Evolutionary conservation across 2,888 invertebrate species (phyloP).

Genomic region (Microplitis deprimator): DNA sequence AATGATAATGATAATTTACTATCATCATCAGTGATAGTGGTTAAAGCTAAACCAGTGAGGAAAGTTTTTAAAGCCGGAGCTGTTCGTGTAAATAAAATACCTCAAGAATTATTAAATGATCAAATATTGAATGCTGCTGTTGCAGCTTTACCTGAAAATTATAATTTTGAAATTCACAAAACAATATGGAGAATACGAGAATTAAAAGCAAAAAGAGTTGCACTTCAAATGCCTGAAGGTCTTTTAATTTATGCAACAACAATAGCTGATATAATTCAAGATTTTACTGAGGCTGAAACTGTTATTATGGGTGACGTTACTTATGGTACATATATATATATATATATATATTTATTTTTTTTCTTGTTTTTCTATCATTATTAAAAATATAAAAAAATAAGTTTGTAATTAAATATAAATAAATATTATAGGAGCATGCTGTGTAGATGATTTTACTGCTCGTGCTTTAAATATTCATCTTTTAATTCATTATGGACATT

Average conservation of each 20-base stretch:
- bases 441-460: slow-evolving; percentile 97
- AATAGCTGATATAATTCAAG: slow-evolving; percentile 92
- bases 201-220: slow-evolving; percentile 88
- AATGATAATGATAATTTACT: slow-evolving; percentile 55
- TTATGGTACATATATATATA: slow-evolving; percentile 78
- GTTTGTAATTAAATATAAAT: not conserved
- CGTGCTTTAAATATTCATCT: slow-evolving; percentile 90
- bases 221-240: slow-evolving; percentile 97
- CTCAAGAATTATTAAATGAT: slow-evolving; percentile 84
- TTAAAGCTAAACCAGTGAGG: slow-evolving; percentile 84
- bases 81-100: slow-evolving; percentile 84
- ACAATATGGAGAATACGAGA: slow-evolving; percentile 96
- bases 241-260: slow-evolving; percentile 93
- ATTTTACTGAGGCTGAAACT: slow-evolving; percentile 90
- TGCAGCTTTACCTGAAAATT: slow-evolving; percentile 88
- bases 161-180: slow-evolving; percentile 98
- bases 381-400: not conserved
- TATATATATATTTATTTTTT: no score
- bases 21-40: slow-evolving; percentile 75
- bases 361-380: not conserved
- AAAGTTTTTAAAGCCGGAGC: slow-evolving; percentile 83
- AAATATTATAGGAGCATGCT: slow-evolving; percentile 83
- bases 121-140: slow-evolving; percentile 81
- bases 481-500: slow-evolving; percentile 97
- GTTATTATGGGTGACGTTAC: slow-evolving; percentile 99